phyloP scores from a whole-genome alignment of 2,888 invertebrate species.

The Pherbina coryleti region DNA sequence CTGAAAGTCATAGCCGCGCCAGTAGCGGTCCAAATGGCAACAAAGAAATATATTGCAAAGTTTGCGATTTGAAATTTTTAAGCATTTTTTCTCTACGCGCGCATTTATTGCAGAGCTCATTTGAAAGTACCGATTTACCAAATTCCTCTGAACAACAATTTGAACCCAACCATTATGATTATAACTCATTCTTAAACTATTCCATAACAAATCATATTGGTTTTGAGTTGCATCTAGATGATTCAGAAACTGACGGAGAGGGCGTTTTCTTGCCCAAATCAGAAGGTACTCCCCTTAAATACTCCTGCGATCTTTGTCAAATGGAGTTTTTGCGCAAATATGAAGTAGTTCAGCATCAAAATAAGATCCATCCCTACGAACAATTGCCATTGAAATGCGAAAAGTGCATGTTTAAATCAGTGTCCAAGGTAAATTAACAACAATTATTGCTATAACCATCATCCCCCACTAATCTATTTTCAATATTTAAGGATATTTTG shows the following conservation, averaged over 20 bases:
- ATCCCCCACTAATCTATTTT: slow-evolving; percentile 20
- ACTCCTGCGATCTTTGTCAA: slow-evolving; percentile 61
- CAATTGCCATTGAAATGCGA: slow-evolving; percentile 72
- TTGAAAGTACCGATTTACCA: not conserved
- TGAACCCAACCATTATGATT: slow-evolving; percentile 48
- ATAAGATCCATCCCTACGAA: slow-evolving; percentile 67
- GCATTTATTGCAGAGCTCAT: slow-evolving; percentile 50
- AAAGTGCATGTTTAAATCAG: slow-evolving; percentile 72
- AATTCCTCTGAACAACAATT: slow-evolving; percentile 14
- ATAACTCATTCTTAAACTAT: slow-evolving; percentile 57
- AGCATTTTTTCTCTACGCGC: slow-evolving; percentile 53
- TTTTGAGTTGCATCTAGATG: slow-evolving; percentile 64
- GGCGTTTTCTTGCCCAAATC: slow-evolving; percentile 32
- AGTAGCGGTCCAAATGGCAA: slow-evolving; percentile 59
- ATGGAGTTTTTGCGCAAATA: slow-evolving; percentile 60
- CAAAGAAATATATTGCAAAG: slow-evolving; percentile 59
- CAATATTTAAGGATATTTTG: slow-evolving; percentile 69
- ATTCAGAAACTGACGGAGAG: slow-evolving; percentile 68
- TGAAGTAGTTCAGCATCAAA: slow-evolving; percentile 64
- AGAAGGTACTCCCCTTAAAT: slow-evolving; percentile 41
- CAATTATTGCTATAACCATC: not conserved
- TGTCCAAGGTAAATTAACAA: slow-evolving; percentile 66
- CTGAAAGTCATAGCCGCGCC: slow-evolving; percentile 56
- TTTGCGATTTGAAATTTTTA: slow-evolving; percentile 57
- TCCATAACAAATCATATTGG: slow-evolving; percentile 65